Evolutionary conservation across 2,113 vertebrate species (phyloP).

Genomic region (Uria lomvia): DNA sequence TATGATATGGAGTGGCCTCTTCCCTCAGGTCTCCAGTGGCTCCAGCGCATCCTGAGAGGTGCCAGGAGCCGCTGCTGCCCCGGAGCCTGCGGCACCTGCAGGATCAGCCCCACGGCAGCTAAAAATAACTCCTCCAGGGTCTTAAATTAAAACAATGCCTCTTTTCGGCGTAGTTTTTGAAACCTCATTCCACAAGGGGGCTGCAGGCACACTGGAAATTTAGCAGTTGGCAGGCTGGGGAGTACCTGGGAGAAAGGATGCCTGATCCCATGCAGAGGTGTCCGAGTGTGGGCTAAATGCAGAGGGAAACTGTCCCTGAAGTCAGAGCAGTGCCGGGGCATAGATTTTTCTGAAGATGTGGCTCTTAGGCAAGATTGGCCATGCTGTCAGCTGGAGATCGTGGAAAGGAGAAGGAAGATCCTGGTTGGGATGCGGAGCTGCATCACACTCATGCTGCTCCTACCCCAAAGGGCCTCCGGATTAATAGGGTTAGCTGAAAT

Average conservation of each 20-base stretch:
- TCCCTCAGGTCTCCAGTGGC: fast-evolving
- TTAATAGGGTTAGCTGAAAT: not conserved
- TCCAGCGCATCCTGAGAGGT: fast-evolving
- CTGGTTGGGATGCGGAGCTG: not conserved
- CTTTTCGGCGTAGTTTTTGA: slow-evolving; percentile 43
- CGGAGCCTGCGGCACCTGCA: not conserved
- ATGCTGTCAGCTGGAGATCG: not conserved
- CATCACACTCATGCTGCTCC: not conserved
- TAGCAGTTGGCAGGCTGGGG: not conserved
- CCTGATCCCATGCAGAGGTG: not conserved
- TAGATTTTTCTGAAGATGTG: not conserved
- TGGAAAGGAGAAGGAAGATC: not conserved
- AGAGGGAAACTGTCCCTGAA: not conserved
- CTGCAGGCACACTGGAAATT: slow-evolving; percentile 57
- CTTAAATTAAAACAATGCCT: slow-evolving; percentile 39
- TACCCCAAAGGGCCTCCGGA: not conserved
- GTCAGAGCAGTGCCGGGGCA: not conserved
- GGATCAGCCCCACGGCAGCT: not conserved
- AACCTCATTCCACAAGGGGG: slow-evolving; percentile 77
- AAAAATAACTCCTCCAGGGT: not conserved
- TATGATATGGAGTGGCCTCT: fast-evolving
- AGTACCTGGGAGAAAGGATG: not conserved
- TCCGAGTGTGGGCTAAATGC: fast-evolving
- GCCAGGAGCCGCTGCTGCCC: not conserved
- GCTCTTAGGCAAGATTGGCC: not conserved